Base-by-base conservation (phyloP, 2,113 vertebrate genomes). In the Rhabdomys dilectus region DNA sequence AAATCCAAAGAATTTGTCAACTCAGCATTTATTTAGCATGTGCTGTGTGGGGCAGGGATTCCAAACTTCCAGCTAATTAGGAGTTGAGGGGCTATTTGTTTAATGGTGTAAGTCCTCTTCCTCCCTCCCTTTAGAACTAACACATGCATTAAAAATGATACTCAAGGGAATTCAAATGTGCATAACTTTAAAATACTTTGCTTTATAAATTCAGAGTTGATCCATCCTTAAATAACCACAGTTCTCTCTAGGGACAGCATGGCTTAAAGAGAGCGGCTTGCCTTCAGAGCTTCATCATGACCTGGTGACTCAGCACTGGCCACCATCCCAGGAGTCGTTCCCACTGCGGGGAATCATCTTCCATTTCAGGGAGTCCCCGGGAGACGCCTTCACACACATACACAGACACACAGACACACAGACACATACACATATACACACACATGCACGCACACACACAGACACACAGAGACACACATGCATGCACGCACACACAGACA, bases 221-320 rank as follows among this genome's bases (percentile, higher is more conserved):
- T 53, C 45, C 62, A 36, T 34, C 42, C 11, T 68, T 34, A 87
- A 87, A 87, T 87, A 87, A 17, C 62, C 29, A 51, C 51, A 53
- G 58, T 29, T 89, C 60, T 56, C 62, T 86, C 82, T 48, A 86
- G 60, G 60, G 75, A 70, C 70, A 76, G 88, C 1, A 2, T 60
- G 21, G 58, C 76, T 91, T 93, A 89, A 72, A 56, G 76, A 64
- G 70, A 17, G 39, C 26, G 26, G 92, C 48, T 16, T n/a, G 45
- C 56, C 12, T 91, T 77, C 62, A 73, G 93, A 85, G 75, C 91
- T 75, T 92, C 51, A 19, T 66, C 84, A 88, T 82, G 92, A 95
- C 88, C 77, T 87, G 86, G 90, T 96, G 91, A 97, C 56, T 95
- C 95, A 97, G 95, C 80, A 22, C 91, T 97, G 97, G 86, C 96